Evolutionary conservation across 2,888 invertebrate species (phyloP).

Genomic region (Pemphredon lugubris): DNA sequence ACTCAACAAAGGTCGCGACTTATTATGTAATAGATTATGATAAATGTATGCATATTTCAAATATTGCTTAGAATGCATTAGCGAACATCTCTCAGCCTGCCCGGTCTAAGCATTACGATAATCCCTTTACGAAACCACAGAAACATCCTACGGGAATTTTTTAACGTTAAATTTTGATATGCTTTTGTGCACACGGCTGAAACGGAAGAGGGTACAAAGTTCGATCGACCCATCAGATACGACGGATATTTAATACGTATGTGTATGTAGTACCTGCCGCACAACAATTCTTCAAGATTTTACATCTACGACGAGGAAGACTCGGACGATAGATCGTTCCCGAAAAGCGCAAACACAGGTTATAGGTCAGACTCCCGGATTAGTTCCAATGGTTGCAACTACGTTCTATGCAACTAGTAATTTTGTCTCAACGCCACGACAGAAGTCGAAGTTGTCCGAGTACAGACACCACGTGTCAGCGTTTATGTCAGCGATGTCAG

Average conservation of each 20-base stretch:
- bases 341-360: slow-evolving; percentile 4
- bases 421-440: slow-evolving; percentile 39
- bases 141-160: not conserved
- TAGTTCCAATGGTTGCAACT: slow-evolving; percentile 6
- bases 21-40: slow-evolving; percentile 40
- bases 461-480: slow-evolving; percentile 51
- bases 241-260: slow-evolving; percentile 29
- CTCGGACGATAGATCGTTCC: not conserved
- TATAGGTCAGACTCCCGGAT: too few species aligned
- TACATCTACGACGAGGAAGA: slow-evolving; percentile 30
- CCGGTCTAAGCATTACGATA: not conserved
- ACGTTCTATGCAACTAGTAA: slow-evolving; percentile 37
- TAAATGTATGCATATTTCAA: slow-evolving; percentile 16
- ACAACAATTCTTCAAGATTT: slow-evolving; percentile 12
- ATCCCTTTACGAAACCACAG: not conserved
- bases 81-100: not conserved
- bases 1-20: slow-evolving; percentile 30
- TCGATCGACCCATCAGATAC: slow-evolving; percentile 16
- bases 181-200: not conserved
- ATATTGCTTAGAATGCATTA: not conserved
- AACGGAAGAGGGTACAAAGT: slow-evolving; percentile 21
- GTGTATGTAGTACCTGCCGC: slow-evolving; percentile 21
- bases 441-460: slow-evolving; percentile 45
- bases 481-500: slow-evolving; percentile 20
- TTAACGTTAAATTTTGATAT: not conserved